Evolutionary conservation across 2,888 invertebrate genomes (phyloP).

Genomic region (Plebejus melissa): DNA sequence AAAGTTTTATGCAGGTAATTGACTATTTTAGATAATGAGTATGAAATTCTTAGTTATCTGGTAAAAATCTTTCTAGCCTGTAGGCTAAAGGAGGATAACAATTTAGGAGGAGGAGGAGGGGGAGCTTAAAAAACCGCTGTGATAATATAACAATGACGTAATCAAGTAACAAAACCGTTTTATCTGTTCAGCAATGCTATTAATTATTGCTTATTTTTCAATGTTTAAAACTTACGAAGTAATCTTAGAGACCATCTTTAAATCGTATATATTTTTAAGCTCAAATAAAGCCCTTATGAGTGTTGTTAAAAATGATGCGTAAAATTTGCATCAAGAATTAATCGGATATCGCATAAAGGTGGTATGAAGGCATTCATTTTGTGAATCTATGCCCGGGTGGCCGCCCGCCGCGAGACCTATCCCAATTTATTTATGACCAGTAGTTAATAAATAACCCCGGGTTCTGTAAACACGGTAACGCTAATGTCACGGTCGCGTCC

Average conservation of each 20-base stretch:
- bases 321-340: slow-evolving; percentile 7
- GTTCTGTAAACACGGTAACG: slow-evolving; percentile 24
- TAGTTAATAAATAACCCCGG: slow-evolving; percentile 25
- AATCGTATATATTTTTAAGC: neutral
- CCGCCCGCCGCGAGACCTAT: slow-evolving; percentile 33
- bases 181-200: neutral
- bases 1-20: neutral
- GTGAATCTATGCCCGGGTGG: slow-evolving; percentile 28
- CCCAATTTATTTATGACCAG: slow-evolving; percentile 35
- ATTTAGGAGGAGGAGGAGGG: too few relatives aligned
- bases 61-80: neutral
- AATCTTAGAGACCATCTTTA: neutral
- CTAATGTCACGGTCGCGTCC: slow-evolving; percentile 36
- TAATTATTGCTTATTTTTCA: neutral
- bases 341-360: slow-evolving; percentile 10
- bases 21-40: neutral
- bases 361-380: slow-evolving; percentile 16
- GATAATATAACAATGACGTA: too few relatives aligned
- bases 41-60: neutral
- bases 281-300: neutral
- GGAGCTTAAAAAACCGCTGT: too few relatives aligned
- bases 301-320: slow-evolving; percentile 7
- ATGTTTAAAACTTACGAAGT: neutral
- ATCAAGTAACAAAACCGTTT: too few relatives aligned
- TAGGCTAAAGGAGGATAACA: too few relatives aligned